A percentile compares a stretch with the other conserved stretches of the same genome.
These are phyloP conservation scores for Clarias laeviceps DNA, from an alignment of 2,797 vertebrate species.

Conservation along the genomic window DNA sequence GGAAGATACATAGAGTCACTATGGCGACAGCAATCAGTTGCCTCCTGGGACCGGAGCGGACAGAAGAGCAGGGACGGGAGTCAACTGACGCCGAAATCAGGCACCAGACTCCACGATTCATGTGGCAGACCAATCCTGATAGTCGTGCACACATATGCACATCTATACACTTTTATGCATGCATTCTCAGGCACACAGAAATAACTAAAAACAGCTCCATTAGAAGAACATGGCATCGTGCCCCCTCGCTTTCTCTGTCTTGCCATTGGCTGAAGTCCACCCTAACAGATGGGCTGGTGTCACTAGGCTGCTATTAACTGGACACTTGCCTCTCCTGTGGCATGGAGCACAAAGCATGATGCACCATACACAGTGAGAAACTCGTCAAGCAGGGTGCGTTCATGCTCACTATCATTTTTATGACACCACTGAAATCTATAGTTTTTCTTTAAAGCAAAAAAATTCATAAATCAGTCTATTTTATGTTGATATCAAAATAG, in stretches of 20 bases:
- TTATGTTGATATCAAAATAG: not conserved
- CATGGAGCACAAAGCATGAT: conserved; percentile 74
- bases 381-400: conserved; percentile 51
- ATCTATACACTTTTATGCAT: conserved; percentile 4
- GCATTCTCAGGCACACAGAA: conserved; percentile 27
- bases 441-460: conserved; percentile 1
- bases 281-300: conserved; percentile 90
- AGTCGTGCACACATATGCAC: conserved; percentile 43
- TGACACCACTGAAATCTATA: not conserved
- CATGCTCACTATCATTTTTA: conserved; percentile 16
- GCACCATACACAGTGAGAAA: conserved; percentile 54
- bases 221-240: conserved; percentile 43
- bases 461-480: not conserved
- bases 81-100: conserved; percentile 80
- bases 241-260: conserved; percentile 46
- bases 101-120: conserved; percentile 74
- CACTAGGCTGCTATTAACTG: conserved; percentile 94
- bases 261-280: conserved; percentile 79
- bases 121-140: conserved; percentile 74
- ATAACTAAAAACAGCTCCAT: conserved; percentile 41
- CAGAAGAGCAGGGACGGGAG: conserved; percentile 73
- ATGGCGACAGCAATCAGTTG: conserved; percentile 81
- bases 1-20: conserved; percentile 78
- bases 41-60: conserved; percentile 70
- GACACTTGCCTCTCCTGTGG: conserved; percentile 81